Percentiles rank a stretch among this genome's conserved stretches.
Evolutionary conservation across 2,888 invertebrate species (phyloP).

Genomic region (Nomada goodeniana): DNA sequence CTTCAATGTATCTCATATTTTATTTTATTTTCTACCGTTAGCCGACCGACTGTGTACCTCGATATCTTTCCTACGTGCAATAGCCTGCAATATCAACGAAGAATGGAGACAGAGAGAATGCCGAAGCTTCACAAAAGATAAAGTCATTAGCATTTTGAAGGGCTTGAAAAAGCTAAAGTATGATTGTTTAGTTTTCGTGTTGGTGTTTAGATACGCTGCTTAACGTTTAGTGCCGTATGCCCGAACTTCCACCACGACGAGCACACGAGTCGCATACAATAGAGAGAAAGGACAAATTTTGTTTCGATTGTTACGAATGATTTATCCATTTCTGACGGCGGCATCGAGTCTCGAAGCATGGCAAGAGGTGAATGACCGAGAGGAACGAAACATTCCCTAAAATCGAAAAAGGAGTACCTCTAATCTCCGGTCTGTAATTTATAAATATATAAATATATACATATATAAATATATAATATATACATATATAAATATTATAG

Average conservation of each 20-base stretch:
- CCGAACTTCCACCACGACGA: constrained; percentile 16
- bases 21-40: neutral
- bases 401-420: constrained; percentile 24
- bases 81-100: constrained; percentile 24
- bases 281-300: constrained; percentile 8
- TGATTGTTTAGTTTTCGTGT: neutral
- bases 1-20: neutral
- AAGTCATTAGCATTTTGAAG: neutral
- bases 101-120: neutral
- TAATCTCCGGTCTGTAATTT: constrained; percentile 57
- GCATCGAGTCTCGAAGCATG: constrained; percentile 16
- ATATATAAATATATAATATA: constrained; percentile 38
- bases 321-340: constrained; percentile 31
- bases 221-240: constrained; percentile 5
- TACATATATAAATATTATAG: constrained; percentile 30
- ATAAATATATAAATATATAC: constrained; percentile 62
- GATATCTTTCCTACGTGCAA: neutral
- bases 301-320: constrained; percentile 29
- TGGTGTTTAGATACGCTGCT: neutral
- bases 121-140: neutral
- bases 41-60: neutral
- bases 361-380: neutral
- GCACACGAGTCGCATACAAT: neutral
- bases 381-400: constrained; percentile 32
- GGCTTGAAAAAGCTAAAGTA: neutral